phyloP scores from a whole-genome alignment of 2,797 vertebrate genomes.

The Sebastiscus albofasciatus region DNA sequence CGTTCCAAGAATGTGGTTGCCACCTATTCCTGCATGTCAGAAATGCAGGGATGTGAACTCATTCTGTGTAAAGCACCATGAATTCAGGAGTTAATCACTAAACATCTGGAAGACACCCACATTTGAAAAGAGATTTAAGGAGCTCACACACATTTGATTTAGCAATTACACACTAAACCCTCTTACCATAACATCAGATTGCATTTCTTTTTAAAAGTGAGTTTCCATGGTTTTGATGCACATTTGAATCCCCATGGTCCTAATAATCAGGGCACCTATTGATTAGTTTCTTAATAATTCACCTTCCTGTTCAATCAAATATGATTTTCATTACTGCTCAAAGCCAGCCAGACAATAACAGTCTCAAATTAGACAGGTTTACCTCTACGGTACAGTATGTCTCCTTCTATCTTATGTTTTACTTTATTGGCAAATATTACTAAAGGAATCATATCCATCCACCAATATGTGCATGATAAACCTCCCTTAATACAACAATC shows the following conservation, averaged over 20 bases:
- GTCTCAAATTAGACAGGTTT: slow-evolving; percentile 1
- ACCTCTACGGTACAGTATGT: neutral
- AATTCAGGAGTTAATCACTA: neutral
- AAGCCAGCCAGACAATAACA: neutral
- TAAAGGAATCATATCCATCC: neutral
- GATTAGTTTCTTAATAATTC: slow-evolving; percentile 38
- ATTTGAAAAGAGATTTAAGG: neutral
- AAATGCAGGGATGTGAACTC: neutral
- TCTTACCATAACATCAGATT: neutral
- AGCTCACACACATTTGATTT: neutral
- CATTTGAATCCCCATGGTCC: neutral
- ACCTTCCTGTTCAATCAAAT: slow-evolving; percentile 41
- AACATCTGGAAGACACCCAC: neutral
- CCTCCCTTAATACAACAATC: neutral
- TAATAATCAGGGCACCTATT: slow-evolving; percentile 16
- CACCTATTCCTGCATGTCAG: neutral
- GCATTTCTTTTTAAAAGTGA: neutral
- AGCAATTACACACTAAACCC: slow-evolving; percentile 3
- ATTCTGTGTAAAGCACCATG: neutral
- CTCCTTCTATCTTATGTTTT: neutral
- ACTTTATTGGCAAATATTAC: neutral
- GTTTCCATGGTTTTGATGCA: neutral
- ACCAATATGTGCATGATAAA: neutral
- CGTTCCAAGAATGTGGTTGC: neutral
- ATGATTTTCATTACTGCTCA: slow-evolving; percentile 5